Evolutionary conservation across 2,888 invertebrate genomes (phyloP), one percentile per base, ranked within the genome.

Genomic region (Limnephilus marmoratus): DNA sequence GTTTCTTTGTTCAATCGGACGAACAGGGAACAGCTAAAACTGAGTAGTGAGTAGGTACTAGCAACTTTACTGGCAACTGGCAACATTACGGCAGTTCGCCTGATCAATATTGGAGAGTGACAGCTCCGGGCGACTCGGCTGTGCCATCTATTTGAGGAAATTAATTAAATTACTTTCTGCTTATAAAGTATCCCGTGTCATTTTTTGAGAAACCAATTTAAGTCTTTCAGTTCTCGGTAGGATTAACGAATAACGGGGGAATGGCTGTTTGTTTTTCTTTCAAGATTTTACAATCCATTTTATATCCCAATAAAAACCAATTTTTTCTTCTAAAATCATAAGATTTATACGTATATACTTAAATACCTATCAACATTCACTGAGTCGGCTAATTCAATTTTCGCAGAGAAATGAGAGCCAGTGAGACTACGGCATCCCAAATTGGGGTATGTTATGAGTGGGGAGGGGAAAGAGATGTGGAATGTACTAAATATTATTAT

Each of bases 141-240:
- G 68, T 68, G 68, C 68, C 88, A 15, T 80, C 88, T 90, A 41
- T 53, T 83, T 53, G 85, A 68, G 53, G 83, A 90, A 85, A 90
- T 90, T 90, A 90, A 90, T 90, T 90, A 90, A 90, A 90, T 90
- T 90, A 83, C 68, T 85, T 90, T 90, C 85, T 37, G 49, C 86
- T 89, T 89, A 86, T 86, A 34, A 80, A 89, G 88, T 41, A 24
- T 89, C 88, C 80, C 31, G 80, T 89, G 88, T 80, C 88, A 89
- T 89, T 80, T 89, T 80, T 89, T 34, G 34, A 80, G 80, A 88
- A 37, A 24, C 88, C 81, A 89, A 89, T 89, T 89, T 89, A 81
- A 81, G 80, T 89, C 41, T 89, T 37, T 86, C 45, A 49, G 45
- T 12, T 11, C 86, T 24, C 29, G 41, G 45, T 29, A 45, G 49